Evolutionary conservation across 1,140 invertebrate genomes (phyloP).

Genomic region (Nephila pilipes): DNA sequence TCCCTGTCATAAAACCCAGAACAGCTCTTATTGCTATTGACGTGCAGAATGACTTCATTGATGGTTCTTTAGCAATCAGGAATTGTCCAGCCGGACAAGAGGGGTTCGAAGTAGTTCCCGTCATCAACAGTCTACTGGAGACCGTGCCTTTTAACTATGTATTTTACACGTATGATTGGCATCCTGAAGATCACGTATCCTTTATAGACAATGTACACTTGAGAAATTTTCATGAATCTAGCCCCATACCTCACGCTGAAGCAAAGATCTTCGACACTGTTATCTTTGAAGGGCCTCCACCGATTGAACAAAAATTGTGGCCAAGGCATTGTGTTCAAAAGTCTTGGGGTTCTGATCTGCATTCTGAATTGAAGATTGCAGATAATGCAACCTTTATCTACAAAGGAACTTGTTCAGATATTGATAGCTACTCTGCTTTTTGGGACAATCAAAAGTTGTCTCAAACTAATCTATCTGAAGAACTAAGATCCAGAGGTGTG

Average conservation of each 20-base stretch:
- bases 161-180: constrained; percentile 99
- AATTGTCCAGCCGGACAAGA: constrained; percentile 96
- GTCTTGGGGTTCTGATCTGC: constrained; percentile 95
- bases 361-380: constrained; percentile 92
- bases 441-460: constrained; percentile 97
- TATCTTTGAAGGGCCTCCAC: constrained; percentile 92
- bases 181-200: constrained; percentile 97
- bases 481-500: constrained; percentile 89
- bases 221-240: constrained; percentile 86
- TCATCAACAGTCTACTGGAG: constrained; percentile 94
- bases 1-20: constrained; percentile 91
- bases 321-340: constrained; percentile 97
- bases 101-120: constrained; percentile 93
- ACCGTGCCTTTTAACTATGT: constrained; percentile 93
- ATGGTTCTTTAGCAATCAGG: constrained; percentile 94
- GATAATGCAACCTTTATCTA: constrained; percentile 75
- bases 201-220: constrained; percentile 94
- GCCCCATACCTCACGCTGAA: constrained; percentile 85
- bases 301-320: constrained; percentile 92
- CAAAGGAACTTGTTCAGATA: constrained; percentile 91
- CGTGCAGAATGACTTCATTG: constrained; percentile 99
- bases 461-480: constrained; percentile 91
- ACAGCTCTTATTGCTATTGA: constrained; percentile 96
- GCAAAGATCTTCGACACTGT: constrained; percentile 94
- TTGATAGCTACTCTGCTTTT: constrained; percentile 99